Base-by-base conservation (phyloP, 2,797 vertebrate species). In the Gymnocypris eckloni region DNA sequence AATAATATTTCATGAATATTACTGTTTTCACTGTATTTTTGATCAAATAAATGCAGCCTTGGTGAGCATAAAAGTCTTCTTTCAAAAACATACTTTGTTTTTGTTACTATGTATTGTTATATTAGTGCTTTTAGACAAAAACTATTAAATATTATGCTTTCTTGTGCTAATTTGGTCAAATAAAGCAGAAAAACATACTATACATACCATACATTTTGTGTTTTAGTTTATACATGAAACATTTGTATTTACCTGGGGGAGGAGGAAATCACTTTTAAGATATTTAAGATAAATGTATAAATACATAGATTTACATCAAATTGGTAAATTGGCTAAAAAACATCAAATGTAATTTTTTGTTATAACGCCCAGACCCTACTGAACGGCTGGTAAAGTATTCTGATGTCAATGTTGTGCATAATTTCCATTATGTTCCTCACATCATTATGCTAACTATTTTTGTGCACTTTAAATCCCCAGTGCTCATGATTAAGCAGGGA, bases 401-500 rank as follows among this genome's bases (percentile, higher is more conserved):
- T 22, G 37, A 13, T 43, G 33, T 22, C 10, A 33, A 2, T 64
- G 45, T 73, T 28, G 15, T 28, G n/a, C 56, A 64, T 79, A 18
- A 28, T 25, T 43, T 61, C 56, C 39, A 61, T 61, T 18, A 61
- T 59, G 22, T 43, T 61, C 7, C 6, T 4, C 10, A 12, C 41
- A 28, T 77, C 16, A 20, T 20, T 37, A 37, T 33, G 20, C 39
- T 15, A n/a, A 25, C 25, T 48, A 66, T 69, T 56, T 70, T 45
- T 33, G 64, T 69, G 33, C 25, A 75, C 10, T 54, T 71, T 25
- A 48, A 33, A 69, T 81, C 54, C 22, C n/a, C 37, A 67, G 52
- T 61, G 56, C 83, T 41, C 79, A 83, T 72, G 39, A 81, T 66
- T 37, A 59, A 70, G 15, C 64, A 48, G 61, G 33, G 64, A 78